A percentile compares a stretch with the other conserved stretches of the same genome.
Conservation (phyloP, 2,797 vertebrate genomes). For the Nyctibius grandis region DNA sequence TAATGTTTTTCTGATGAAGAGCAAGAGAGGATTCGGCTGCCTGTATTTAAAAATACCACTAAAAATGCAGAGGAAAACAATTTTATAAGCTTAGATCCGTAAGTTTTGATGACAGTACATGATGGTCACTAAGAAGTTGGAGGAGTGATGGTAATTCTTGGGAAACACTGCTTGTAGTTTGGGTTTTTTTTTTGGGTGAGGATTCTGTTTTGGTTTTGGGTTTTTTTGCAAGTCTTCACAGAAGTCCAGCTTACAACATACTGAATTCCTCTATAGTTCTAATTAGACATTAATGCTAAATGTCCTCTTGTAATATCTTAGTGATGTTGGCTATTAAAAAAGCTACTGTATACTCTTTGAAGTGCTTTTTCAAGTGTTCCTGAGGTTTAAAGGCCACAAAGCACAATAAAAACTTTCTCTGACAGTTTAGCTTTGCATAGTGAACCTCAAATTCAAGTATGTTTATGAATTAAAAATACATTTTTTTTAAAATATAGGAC, state of each 20-base stretch:
- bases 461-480: neutral
- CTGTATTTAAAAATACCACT: neutral
- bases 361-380: neutral
- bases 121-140: neutral
- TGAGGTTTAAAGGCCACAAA: neutral
- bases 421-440: neutral
- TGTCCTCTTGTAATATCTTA: neutral
- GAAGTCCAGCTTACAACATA: neutral
- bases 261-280: neutral
- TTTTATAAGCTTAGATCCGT: neutral
- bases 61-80: neutral
- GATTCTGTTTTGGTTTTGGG: rapidly evolving
- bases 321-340: neutral
- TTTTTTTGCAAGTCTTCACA: neutral
- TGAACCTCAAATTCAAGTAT: neutral
- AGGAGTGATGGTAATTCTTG: neutral
- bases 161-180: neutral
- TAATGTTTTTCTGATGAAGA: neutral
- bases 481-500: constrained; percentile 74
- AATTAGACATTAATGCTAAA: neutral
- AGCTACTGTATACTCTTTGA: neutral
- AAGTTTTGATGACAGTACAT: neutral
- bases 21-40: neutral
- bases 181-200: neutral
- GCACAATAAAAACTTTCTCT: neutral